Conservation (phyloP, 2,888 invertebrate genomes). For the Himalopsyche tibetana region DNA sequence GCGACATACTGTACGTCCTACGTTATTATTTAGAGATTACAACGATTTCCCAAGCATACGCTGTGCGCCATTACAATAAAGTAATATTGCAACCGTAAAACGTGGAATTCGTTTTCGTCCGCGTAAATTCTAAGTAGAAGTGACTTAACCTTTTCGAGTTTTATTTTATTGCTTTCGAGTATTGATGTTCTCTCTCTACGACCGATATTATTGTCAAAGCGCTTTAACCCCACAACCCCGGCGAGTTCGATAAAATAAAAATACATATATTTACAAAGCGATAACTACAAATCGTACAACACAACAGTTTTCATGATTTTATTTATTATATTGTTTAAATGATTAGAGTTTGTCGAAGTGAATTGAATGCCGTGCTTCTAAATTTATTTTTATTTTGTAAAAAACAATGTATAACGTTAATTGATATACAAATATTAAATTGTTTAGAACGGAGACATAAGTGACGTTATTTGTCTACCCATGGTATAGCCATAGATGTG, state of each 20-base stretch:
- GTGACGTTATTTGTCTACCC: no score
- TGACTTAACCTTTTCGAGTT: constrained; percentile 40
- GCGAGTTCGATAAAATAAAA: not conserved
- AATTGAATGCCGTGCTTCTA: no score
- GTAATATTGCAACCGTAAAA: constrained; percentile 41
- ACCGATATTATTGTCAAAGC: constrained; percentile 41
- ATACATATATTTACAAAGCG: no score
- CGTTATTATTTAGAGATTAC: not conserved
- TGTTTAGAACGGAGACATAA: no score
- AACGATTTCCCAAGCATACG: constrained; percentile 2
- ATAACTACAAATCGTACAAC: no score
- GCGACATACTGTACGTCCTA: not conserved
- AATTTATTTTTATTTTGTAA: no score
- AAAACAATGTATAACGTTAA: no score
- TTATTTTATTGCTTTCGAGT: constrained; percentile 28
- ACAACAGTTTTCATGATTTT: no score
- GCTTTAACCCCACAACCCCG: not conserved
- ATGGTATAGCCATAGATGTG: no score
- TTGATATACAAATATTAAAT: no score
- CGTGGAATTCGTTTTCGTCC: constrained; percentile 35
- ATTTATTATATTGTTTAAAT: no score
- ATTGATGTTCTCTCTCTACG: constrained; percentile 42
- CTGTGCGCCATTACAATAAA: constrained; percentile 36
- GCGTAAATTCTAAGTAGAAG: constrained; percentile 25
- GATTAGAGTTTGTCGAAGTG: no score